Evolutionary conservation across 2,797 vertebrate genomes (phyloP).

Genomic region (Apogon talboti): DNA sequence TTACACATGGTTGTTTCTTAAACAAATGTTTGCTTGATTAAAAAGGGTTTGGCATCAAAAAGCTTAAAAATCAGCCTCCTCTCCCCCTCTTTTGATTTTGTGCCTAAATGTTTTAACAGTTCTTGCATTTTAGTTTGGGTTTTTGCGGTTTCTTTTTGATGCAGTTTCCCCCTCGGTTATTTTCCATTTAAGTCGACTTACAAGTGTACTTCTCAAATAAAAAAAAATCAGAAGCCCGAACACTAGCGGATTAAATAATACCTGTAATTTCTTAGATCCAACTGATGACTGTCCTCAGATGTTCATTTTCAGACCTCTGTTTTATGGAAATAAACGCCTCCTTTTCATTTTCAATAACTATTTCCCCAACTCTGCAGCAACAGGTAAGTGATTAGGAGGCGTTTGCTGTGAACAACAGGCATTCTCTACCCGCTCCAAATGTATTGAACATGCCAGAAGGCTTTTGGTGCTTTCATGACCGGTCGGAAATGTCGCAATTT

Average conservation of each 20-base stretch:
- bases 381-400: constrained; percentile 27
- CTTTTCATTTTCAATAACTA: background rate
- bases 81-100: background rate
- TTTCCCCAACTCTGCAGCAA: background rate
- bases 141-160: background rate
- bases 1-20: background rate
- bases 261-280: background rate
- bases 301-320: background rate
- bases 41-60: background rate
- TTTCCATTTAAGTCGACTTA: background rate
- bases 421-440: constrained; percentile 6
- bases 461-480: constrained; percentile 58
- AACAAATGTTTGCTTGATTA: background rate
- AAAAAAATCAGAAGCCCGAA: constrained; percentile 29
- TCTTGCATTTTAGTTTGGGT: background rate
- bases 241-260: background rate
- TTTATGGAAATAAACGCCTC: background rate
- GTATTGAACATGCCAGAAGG: constrained; percentile 59
- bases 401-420: constrained; percentile 18
- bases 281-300: background rate
- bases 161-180: background rate
- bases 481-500: constrained; percentile 42
- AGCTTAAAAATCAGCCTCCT: background rate
- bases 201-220: constrained; percentile 29
- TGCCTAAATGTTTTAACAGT: background rate